Base-by-base conservation (phyloP, 2,797 vertebrate genomes). In the Diglossa cyanea region DNA sequence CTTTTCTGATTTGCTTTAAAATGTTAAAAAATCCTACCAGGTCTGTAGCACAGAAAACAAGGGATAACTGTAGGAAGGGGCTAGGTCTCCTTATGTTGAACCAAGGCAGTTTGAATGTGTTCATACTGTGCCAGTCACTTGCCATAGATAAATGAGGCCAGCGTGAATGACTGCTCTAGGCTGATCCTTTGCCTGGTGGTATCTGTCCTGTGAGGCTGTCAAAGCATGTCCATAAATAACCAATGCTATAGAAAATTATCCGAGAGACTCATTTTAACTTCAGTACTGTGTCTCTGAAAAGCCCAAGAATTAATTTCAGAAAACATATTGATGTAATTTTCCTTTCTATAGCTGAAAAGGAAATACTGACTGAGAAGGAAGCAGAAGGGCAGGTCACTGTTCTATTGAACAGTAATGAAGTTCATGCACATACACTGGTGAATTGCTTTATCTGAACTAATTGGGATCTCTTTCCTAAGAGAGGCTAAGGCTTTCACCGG, bases 1-100 rank as follows among this genome's bases (percentile, higher is more conserved):
- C 31, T 58, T 68, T 24, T 66, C 53, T 48, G 14, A 55, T 81
- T 87, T 82, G 24, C n/a, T 82, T 89, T 71, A 60, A 77, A 84
- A 48, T 2, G 3, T 55, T 63, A 26, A 68, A 47, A 80, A 58
- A 33, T 60, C 19, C 15, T 44, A n/a, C 65, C 25, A 81, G 17
- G 48, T 67, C 24, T 60, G 25, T 77, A 11, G 6, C 40, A 47
- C 28, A 37, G 39, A 76, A 63, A 35, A 14, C 31, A 70, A 40
- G 28, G 12, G 19, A 25, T 54, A 28, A 5, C 26, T 92, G 9
- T 63, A 3, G 70, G 30, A 55, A 35, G 10, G 30, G 15, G 8
- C 23, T 70, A 8, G 23, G 37, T 45, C n/a, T 77, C 16, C 47
- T 63, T 26, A 26, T 50, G 24, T 21, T 47, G 16, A 71, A 48